These are phyloP conservation scores for Mormyrus lacerda DNA, from an alignment of 2,113 vertebrate species.

Conservation along the genomic window DNA sequence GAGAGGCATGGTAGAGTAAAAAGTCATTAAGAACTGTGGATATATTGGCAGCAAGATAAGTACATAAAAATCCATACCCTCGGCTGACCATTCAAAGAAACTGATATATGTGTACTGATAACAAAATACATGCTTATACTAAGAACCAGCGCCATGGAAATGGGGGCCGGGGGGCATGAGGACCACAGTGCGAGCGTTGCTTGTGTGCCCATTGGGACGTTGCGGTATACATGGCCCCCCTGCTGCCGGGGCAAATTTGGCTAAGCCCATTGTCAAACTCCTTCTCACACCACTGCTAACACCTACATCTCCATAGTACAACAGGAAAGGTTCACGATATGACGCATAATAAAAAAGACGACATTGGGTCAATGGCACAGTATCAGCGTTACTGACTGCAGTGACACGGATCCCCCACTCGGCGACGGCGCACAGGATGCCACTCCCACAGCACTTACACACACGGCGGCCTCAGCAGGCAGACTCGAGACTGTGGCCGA, in stretches of 20 bases:
- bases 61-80: background rate
- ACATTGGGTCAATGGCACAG: background rate
- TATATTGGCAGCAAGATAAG: slow-evolving; percentile 26
- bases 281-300: background rate
- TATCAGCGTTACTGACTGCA: background rate
- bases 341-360: background rate
- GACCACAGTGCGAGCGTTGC: background rate
- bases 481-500: slow-evolving; percentile 36
- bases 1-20: slow-evolving; percentile 19
- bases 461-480: slow-evolving; percentile 55
- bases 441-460: slow-evolving; percentile 54
- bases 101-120: background rate
- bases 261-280: background rate
- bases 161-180: too few species aligned
- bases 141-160: background rate
- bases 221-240: background rate
- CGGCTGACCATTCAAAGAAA: background rate
- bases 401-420: background rate
- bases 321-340: background rate
- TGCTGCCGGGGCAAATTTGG: background rate
- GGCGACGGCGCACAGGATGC: slow-evolving; percentile 7
- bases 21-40: slow-evolving; percentile 36
- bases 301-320: background rate
- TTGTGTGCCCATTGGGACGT: background rate
- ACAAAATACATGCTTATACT: background rate